Evolutionary conservation across 1,140 invertebrate species (phyloP), one percentile per base, ranked within the genome.

Genomic region (Achatina immaculata): DNA sequence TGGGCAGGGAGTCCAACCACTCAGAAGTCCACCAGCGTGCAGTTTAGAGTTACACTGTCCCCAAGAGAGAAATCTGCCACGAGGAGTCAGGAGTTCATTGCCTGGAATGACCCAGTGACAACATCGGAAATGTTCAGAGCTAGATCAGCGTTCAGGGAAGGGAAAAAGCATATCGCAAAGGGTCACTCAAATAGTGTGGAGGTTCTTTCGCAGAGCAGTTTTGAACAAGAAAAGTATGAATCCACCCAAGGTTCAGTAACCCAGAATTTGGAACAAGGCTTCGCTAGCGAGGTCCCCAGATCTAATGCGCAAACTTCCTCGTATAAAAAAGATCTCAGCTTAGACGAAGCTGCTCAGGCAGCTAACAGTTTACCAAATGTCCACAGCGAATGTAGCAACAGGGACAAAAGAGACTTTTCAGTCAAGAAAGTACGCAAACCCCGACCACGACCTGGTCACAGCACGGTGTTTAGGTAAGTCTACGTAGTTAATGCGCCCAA

Each of bases 131-230:
- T 69, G 3, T 14, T 69, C 4, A 3, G 28, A 11, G 36, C 7
- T 21, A 45, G 4, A 28, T 62, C 73, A 81, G 42, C 34, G 55
- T 73, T 21, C 38, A 73, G n/a, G 43, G 40, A 16, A 76, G 24
- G 11, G 31, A 62, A 36, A 68, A 7, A 16, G 31, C 34, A 73
- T 28, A 9, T 24, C 2, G 19, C 21, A 31, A 3, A 14, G 7
- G 9, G 11, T 45, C 77, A 42, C 21, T 40, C 51, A 62, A n/a
- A n/a, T n/a, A n/a, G n/a, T n/a, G n/a, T n/a, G n/a, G 74, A 21
- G 43, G 31, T 24, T 40, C 24, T 4, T 31, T 21, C n/a, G 43
- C 7, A n/a, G n/a, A 66, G 9, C 16, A 4, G 14, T 36, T 11
- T 34, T 58, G 24, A 28, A 14, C n/a, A 42, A 38, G 11, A 43